Conservation (phyloP, 2,797 vertebrate species). For the Champsocephalus gunnari region DNA sequence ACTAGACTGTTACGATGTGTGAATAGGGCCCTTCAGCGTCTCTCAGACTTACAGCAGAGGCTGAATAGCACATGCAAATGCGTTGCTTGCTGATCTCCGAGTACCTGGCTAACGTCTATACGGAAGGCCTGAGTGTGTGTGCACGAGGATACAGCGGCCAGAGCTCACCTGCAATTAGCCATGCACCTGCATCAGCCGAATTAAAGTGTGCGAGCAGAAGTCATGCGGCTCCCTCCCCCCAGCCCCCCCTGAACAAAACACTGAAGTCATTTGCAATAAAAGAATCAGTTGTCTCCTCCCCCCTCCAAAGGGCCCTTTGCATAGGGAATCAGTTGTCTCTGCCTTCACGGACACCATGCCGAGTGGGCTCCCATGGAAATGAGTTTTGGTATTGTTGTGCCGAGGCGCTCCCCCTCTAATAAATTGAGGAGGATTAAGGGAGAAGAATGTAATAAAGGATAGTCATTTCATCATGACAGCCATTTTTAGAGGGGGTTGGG, state of each 20-base stretch:
- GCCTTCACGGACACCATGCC: slow-evolving; percentile 93
- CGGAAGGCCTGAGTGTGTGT: slow-evolving; percentile 76
- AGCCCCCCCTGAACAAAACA: slow-evolving; percentile 82
- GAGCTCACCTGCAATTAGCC: slow-evolving; percentile 95
- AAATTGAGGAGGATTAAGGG: slow-evolving; percentile 95
- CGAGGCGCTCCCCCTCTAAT: slow-evolving; percentile 85
- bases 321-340: slow-evolving; percentile 97
- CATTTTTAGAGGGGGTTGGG: slow-evolving; percentile 92
- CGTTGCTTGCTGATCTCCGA: slow-evolving; percentile 90
- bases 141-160: slow-evolving; percentile 76
- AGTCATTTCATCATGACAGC: slow-evolving; percentile 92
- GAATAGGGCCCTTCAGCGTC: slow-evolving; percentile 92
- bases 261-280: slow-evolving; percentile 93
- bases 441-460: slow-evolving; percentile 93
- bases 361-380: slow-evolving; percentile 95
- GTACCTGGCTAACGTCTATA: slow-evolving; percentile 93
- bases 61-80: slow-evolving; percentile 96
- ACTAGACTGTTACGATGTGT: slow-evolving; percentile 94
- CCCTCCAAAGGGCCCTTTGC: slow-evolving; percentile 86
- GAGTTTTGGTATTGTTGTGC: slow-evolving; percentile 87
- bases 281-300: slow-evolving; percentile 73
- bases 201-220: slow-evolving; percentile 85
- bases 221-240: slow-evolving; percentile 83
- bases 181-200: slow-evolving; percentile 93
- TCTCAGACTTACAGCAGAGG: slow-evolving; percentile 90